Evolutionary conservation across 2,888 invertebrate species (phyloP), one percentile per base, ranked within the genome.

Genomic region (Stenichneumon culpator): DNA sequence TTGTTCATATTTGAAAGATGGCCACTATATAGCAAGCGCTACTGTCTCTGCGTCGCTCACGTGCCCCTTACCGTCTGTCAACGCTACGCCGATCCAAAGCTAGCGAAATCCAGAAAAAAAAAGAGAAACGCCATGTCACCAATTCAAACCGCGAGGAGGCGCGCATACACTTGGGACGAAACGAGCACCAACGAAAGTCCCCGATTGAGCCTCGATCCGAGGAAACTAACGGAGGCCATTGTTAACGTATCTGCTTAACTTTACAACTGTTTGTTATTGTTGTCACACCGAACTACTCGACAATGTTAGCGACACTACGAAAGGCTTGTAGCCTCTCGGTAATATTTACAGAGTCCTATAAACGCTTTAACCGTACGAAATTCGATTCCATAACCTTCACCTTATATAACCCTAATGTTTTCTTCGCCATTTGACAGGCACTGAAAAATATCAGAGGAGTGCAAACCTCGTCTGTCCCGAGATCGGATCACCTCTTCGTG

Each of bases 401-500:
- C 87, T 89, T 89, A 89, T 86, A 83, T 88, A 89, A 89, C 84
- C 79, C 78, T 57, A 82, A 82, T 86, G 77, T 83, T 86, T 82
- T 86, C 75, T 73, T 65, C 78, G 2, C 79, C 28, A 69, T 86
- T 87, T 85, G 82, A 86, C 86, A 93, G 93, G 87, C 88, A 65
- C 82, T 90, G 70, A 93, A 90, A 83, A 91, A 90, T 74, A 69
- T 91, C 54, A 90, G 93, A 83, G 90, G 89, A 65, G 75, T 93
- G 11, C 92, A 93, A 78, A 89, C 90, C 14, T 92, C 93, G 60
- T 79, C 88, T 19, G 79, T 85, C 52, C 88, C 88, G 22, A 65
- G 87, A 47, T 93, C 93, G 1, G 93, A 93, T 87, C 90, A 92
- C 25, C 86, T 93, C 3, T 93, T 93, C 87, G 88, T 91, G 78